These are phyloP conservation scores for Ectropis grisescens DNA, from an alignment of 1,140 invertebrate species.

Conservation along the genomic window DNA sequence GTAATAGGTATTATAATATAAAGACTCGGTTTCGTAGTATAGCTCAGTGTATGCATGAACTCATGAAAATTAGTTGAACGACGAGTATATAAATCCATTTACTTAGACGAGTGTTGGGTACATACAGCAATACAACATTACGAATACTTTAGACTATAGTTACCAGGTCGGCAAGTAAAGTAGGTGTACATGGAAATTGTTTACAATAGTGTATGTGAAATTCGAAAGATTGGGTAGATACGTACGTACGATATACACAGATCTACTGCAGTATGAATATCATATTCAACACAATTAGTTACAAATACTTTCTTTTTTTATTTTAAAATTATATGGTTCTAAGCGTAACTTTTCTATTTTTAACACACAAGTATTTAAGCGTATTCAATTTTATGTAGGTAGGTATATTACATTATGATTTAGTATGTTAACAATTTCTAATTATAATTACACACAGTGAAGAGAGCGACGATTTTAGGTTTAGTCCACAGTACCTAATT, in stretches of 20 bases:
- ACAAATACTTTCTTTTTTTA: slow-evolving; percentile 32
- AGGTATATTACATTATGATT: slow-evolving; percentile 21
- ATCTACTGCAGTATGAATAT: slow-evolving; percentile 49
- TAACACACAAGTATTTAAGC: slow-evolving; percentile 59
- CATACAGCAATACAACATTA: slow-evolving; percentile 5
- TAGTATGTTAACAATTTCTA: too few relatives aligned
- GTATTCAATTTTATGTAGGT: slow-evolving; percentile 41
- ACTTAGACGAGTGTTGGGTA: slow-evolving; percentile 8
- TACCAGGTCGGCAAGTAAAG: too few relatives aligned
- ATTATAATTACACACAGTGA: too few relatives aligned
- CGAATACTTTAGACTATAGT: too few relatives aligned
- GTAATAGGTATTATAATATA: too few relatives aligned
- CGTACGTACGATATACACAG: slow-evolving; percentile 31
- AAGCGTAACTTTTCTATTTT: slow-evolving; percentile 59
- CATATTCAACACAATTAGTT: slow-evolving; percentile 38
- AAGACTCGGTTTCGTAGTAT: too few relatives aligned
- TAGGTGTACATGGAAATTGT: slow-evolving; percentile 1
- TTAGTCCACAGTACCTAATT: too few relatives aligned
- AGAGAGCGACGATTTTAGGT: too few relatives aligned
- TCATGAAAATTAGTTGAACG: slow-evolving; percentile 7
- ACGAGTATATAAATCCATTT: slow-evolving; percentile 15
- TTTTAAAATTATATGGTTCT: slow-evolving; percentile 50
- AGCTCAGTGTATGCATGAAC: slow-evolving; percentile 1
- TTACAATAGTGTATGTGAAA: slow-evolving; percentile 22
- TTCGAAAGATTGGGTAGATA: slow-evolving; percentile 31